Percentiles rank a stretch among this genome's conserved stretches.
These are phyloP conservation scores for Amphipyra tragopoginis DNA, from an alignment of 2,888 invertebrate genomes.

Conservation along the genomic window DNA sequence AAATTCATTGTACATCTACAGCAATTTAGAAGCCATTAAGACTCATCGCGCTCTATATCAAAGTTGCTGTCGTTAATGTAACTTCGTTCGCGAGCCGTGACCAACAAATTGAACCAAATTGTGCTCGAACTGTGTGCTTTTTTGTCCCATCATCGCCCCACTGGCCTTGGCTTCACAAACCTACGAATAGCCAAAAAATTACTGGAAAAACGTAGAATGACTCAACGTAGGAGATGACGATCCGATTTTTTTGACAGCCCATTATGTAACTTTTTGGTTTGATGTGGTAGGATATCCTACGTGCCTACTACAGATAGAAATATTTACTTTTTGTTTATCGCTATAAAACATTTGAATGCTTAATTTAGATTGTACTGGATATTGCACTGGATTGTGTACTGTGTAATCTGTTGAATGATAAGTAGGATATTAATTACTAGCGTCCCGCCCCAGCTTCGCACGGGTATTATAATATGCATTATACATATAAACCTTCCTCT, in stretches of 20 bases:
- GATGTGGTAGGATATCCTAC: constrained; percentile 2
- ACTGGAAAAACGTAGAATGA: constrained; percentile 59
- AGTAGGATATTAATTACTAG: constrained; percentile 7
- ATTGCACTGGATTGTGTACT: too few relatives aligned
- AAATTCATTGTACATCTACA: constrained; percentile 31
- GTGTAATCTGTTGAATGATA: constrained; percentile 26
- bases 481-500: too few relatives aligned
- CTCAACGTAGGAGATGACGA: constrained; percentile 50
- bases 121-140: constrained; percentile 32
- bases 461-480: too few relatives aligned
- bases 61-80: constrained; percentile 28
- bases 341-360: constrained; percentile 9
- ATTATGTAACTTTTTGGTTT: constrained; percentile 40
- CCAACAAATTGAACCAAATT: constrained; percentile 33
- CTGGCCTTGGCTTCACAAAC: constrained; percentile 62
- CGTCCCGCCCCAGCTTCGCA: too few relatives aligned
- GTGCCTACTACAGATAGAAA: too few relatives aligned
- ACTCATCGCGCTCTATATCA: constrained; percentile 11
- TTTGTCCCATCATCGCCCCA: constrained; percentile 60
- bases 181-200: constrained; percentile 51
- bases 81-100: constrained; percentile 22
- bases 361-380: constrained; percentile 26
- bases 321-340: too few relatives aligned
- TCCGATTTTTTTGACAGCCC: constrained; percentile 46
- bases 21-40: constrained; percentile 28